Evolutionary conservation across 2,113 vertebrate species (phyloP).

Genomic region (Halichoerus grypus): DNA sequence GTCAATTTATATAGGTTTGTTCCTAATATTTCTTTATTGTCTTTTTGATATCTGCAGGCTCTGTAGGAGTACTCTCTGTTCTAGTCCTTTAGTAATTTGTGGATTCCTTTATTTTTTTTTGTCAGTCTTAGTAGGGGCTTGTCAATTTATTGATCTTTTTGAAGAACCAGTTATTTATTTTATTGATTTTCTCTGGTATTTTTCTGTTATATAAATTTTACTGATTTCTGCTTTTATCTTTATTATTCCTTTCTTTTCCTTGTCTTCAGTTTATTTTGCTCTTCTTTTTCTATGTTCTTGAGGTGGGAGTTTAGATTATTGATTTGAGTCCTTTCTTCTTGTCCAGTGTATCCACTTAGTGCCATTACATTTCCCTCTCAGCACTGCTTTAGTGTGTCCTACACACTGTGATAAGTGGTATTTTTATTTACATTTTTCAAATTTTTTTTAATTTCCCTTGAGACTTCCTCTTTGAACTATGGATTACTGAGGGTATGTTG

Average conservation of each 20-base stretch:
- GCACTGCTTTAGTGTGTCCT: not conserved
- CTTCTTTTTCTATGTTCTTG: not conserved
- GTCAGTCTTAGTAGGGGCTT: not conserved
- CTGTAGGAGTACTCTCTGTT: not conserved
- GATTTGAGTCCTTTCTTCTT: not conserved
- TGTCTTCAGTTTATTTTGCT: not conserved
- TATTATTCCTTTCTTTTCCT: not conserved
- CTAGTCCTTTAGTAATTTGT: not conserved
- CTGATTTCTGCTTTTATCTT: not conserved
- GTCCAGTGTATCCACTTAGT: not conserved
- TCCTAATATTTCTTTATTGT: not conserved
- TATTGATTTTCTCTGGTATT: not conserved
- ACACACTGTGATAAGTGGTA: not conserved
- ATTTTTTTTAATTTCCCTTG: not conserved
- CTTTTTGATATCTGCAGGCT: not conserved
- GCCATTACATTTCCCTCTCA: not conserved
- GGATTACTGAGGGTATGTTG: not conserved
- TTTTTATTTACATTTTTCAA: constrained; percentile 1
- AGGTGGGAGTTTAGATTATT: not conserved
- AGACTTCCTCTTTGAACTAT: not conserved
- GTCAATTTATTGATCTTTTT: not conserved
- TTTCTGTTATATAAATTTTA: not conserved
- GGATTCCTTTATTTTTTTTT: not conserved
- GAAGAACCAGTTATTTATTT: not conserved
- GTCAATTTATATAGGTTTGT: not conserved